Base-by-base conservation (phyloP, 2,113 vertebrate genomes). In the Cyanoderma ruficeps region DNA sequence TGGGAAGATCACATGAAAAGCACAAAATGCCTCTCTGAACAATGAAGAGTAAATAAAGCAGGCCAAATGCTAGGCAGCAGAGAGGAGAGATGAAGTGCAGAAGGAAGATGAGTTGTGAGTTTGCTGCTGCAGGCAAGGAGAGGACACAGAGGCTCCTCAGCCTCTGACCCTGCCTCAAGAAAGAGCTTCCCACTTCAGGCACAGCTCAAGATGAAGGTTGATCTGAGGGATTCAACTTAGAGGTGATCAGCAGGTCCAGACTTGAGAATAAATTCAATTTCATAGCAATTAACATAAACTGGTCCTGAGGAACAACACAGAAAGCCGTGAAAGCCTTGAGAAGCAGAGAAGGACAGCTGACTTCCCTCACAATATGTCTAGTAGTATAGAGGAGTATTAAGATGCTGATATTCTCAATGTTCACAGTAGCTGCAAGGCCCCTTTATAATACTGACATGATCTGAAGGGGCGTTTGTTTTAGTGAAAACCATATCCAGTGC, bases 391-490 rank as follows among this genome's bases (percentile, higher is more conserved):
- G 49, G 41, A 75, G 52, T 23, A 37, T 44, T 67, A 75, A 87
- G 65, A 64, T 55, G 59, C 68, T 27, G 30, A 57, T 91, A 56
- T 61, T 89, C 60, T 86, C 83, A 41, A 59, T 1, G 2, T 78
- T 89, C 87, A 41, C 49, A 49, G 59, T 50, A 92, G 87, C 89
- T 93, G 50, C 70, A 83, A 90, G 90, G 85, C 60, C 75, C 64
- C 68, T 88, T 90, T 86, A 21, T 75, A 96, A 86, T 92, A 71
- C 79, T 88, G 88, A 91, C 76, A 60, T 12, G 60, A 83, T 90
- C 82, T 78, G 85, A 89, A 88, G 90, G 83, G 56, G 52, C 55
- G 27, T 94, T 93, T 94, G 93, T 88, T 90, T 95, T 94, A 95
- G 77, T n/a, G 91, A 94, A 89, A 95, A 69, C 44, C 64, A 56